phyloP scores from a whole-genome alignment of 2,888 invertebrate species.

The Eristalinus sepulchralis region DNA sequence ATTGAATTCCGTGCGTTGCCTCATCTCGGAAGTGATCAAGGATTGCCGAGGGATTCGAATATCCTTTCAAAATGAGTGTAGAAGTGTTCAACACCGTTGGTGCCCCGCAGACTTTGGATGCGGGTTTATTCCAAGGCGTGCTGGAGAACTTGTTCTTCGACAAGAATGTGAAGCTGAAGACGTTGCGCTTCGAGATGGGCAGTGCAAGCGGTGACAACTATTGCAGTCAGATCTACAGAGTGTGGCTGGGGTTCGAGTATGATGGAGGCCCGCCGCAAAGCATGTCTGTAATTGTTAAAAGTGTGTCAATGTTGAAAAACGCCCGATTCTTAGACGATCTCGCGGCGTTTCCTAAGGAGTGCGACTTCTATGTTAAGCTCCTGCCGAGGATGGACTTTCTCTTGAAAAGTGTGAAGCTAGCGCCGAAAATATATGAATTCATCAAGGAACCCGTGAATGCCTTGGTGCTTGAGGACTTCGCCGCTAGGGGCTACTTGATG shows the following conservation, averaged over 20 bases:
- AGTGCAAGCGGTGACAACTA: slow-evolving; percentile 73
- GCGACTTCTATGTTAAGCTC: slow-evolving; percentile 76
- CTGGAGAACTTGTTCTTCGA: slow-evolving; percentile 66
- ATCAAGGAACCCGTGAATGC: slow-evolving; percentile 54
- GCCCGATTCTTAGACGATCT: slow-evolving; percentile 76
- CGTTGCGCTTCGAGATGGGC: slow-evolving; percentile 66
- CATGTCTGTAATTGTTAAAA: slow-evolving; percentile 73
- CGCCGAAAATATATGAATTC: slow-evolving; percentile 65
- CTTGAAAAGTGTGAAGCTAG: slow-evolving; percentile 71
- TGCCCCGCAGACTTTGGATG: slow-evolving; percentile 52
- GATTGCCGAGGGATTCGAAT: too few species aligned
- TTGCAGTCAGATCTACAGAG: slow-evolving; percentile 73
- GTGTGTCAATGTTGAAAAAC: slow-evolving; percentile 59
- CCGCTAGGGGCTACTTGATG: slow-evolving; percentile 81
- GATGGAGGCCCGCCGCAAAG: slow-evolving; percentile 5
- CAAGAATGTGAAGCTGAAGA: slow-evolving; percentile 37
- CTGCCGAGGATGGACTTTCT: slow-evolving; percentile 77
- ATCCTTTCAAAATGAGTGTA: slow-evolving; percentile 63
- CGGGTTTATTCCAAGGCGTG: slow-evolving; percentile 69
- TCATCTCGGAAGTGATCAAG: too few species aligned
- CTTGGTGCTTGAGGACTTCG: slow-evolving; percentile 78
- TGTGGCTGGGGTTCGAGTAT: slow-evolving; percentile 46
- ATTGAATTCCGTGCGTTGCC: not conserved
- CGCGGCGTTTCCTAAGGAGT: slow-evolving; percentile 79
- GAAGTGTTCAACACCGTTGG: slow-evolving; percentile 50